phyloP scores from a whole-genome alignment of 2,888 invertebrate species.

The Catocala sponsa region DNA sequence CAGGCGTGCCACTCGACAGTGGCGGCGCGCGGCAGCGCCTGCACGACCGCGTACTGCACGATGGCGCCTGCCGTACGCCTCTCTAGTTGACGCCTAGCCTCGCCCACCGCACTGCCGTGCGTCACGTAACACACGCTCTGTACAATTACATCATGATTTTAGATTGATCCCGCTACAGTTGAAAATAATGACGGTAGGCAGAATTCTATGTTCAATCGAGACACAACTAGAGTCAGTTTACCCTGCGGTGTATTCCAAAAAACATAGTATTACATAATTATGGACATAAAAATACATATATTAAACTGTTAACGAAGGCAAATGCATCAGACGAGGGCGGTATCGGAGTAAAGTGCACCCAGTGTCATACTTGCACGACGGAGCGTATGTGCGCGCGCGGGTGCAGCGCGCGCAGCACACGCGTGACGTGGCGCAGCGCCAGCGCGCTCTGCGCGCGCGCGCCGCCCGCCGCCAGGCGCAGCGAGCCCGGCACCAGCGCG shows the following conservation, averaged over 20 bases:
- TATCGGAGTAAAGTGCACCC: too few species aligned
- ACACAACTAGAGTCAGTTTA: too few species aligned
- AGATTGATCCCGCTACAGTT: too few species aligned
- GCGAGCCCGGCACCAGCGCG: constrained; percentile 91
- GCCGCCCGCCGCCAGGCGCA: constrained; percentile 88
- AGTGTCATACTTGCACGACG: constrained; percentile 90
- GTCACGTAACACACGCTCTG: constrained; percentile 96
- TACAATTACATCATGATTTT: not conserved
- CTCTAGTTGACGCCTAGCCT: constrained; percentile 94
- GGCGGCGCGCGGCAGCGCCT: constrained; percentile 93
- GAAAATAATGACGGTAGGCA: too few species aligned
- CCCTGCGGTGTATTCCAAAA: too few species aligned
- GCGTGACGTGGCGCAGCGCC: constrained; percentile 93
- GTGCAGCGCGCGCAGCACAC: constrained; percentile 94
- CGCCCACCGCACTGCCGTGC: constrained; percentile 90
- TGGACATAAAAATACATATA: too few species aligned
- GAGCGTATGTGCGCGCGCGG: constrained; percentile 93
- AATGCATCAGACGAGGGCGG: too few species aligned
- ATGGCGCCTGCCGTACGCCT: constrained; percentile 95
- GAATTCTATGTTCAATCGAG: too few species aligned
- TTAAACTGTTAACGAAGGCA: too few species aligned
- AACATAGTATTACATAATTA: too few species aligned
- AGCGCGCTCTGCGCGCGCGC: constrained; percentile 94
- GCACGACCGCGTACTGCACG: constrained; percentile 95
- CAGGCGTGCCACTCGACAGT: constrained; percentile 97